These are phyloP conservation scores for Excalfactoria chinensis DNA, from an alignment of 2,113 vertebrate genomes.

Conservation along the genomic window DNA sequence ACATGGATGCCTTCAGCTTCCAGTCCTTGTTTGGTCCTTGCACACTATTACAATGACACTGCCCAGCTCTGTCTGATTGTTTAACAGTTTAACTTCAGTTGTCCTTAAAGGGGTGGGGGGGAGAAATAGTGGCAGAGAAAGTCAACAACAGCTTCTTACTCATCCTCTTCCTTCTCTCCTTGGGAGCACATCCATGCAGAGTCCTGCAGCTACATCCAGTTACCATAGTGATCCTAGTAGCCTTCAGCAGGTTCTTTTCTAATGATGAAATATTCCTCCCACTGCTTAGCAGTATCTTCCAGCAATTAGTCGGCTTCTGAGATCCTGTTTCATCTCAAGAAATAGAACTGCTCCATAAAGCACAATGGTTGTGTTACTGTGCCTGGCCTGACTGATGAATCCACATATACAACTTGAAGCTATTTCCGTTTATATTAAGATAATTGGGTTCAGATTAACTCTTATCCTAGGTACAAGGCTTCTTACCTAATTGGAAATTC, in stretches of 20 bases:
- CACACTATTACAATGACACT: accelerated
- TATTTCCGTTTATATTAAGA: accelerated
- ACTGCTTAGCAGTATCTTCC: not conserved
- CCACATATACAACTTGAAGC: accelerated
- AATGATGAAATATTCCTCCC: not conserved
- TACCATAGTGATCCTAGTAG: accelerated
- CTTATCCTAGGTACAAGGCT: accelerated
- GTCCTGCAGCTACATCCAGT: not conserved
- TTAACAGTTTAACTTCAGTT: not conserved
- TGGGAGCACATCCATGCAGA: accelerated
- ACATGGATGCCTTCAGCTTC: accelerated
- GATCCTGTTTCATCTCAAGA: not conserved
- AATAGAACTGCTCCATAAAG: not conserved
- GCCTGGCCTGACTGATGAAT: not conserved
- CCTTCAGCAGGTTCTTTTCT: not conserved
- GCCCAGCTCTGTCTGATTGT: not conserved
- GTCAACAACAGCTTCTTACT: not conserved
- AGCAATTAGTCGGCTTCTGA: not conserved
- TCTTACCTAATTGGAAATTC: not conserved
- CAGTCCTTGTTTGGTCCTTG: too few relatives aligned
- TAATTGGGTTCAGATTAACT: not conserved
- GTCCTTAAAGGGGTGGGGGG: too few relatives aligned
- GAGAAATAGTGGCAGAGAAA: not conserved
- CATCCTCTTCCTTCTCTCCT: not conserved
- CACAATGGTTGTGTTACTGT: accelerated